Evolutionary conservation across 1,140 invertebrate genomes (phyloP), one percentile per base, ranked within the genome.

Genomic region (Mycetomoellerius zeteki): DNA sequence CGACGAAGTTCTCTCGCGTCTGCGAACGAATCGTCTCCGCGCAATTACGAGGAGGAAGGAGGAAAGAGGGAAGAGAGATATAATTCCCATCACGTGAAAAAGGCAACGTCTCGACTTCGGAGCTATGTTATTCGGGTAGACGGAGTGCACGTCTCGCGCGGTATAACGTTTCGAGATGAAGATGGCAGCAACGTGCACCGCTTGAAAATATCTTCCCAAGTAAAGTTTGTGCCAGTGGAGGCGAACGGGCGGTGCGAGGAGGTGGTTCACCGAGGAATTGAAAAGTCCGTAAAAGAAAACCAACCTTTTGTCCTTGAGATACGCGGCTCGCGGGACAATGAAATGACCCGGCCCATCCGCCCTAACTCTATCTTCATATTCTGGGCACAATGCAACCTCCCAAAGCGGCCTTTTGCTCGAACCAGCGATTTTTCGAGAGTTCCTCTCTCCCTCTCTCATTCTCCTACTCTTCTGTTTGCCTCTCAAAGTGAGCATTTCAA

Each of bases 331-430:
- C 47, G 24, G 56, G 56, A 69, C 72, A 88, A 88, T 87, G 75
- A 62, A 75, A 88, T 84, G 54, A 81, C 75, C 33, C 43, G 60
- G 37, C 75, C 75, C 72, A 86, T 89, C 69, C 62, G 58, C 52
- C 71, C 37, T 89, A 90, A 90, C 73, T 69, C 50, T 21, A 78
- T 78, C 85, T 89, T 90, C 76, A 67, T 90, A 90, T 90, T 90
- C 80, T 24, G 19, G 43, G 27, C 77, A 67, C 76, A 60, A 75
- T 30, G 78, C 80, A 71, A 30, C 37, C 73, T 37, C 33, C 73
- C 56, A 72, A 43, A 27, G 52, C 24, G 69, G 33, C 60, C 69
- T 88, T 86, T 88, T 84, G 3, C 58, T 24, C 33, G 54, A 71
- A 3, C 43, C 19, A 60, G 24, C 24, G 21, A 73, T 54, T 71